Conservation (phyloP, 2,888 invertebrate species). For the Melieria omissa region DNA sequence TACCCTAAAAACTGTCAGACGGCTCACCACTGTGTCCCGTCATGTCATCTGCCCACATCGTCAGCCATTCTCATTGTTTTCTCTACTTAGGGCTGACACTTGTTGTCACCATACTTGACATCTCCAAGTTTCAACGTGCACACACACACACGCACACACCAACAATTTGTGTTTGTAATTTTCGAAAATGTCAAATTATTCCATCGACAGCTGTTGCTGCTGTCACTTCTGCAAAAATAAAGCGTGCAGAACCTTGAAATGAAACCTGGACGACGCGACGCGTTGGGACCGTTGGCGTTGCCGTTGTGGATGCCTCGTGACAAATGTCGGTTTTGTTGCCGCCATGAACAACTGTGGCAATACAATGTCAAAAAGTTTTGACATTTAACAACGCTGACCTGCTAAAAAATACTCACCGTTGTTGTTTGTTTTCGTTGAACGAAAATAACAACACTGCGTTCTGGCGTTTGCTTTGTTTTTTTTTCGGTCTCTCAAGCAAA, state of each 20-base stretch:
- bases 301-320: too few species aligned
- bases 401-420: constrained; percentile 28
- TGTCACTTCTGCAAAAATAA: constrained; percentile 15
- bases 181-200: constrained; percentile 32
- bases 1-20: too few species aligned
- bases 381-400: constrained; percentile 36
- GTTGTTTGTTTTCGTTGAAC: constrained; percentile 12
- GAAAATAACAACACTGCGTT: background rate
- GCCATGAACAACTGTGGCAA: constrained; percentile 18
- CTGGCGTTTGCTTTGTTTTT: background rate
- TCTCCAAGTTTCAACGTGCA: constrained; percentile 22
- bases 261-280: background rate
- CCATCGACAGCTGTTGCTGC: constrained; percentile 30
- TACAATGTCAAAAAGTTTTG: constrained; percentile 23
- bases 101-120: constrained; percentile 34
- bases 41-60: constrained; percentile 6
- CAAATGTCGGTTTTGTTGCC: background rate
- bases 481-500: background rate
- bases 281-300: too few species aligned
- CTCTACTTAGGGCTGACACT: constrained; percentile 32
- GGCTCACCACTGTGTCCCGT: too few species aligned
- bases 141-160: background rate
- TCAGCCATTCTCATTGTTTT: constrained; percentile 22
- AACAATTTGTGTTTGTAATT: constrained; percentile 15
- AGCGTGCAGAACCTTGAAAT: constrained; percentile 23